Conservation (phyloP, 2,888 invertebrate genomes). For the Rhagonycha fulva region DNA sequence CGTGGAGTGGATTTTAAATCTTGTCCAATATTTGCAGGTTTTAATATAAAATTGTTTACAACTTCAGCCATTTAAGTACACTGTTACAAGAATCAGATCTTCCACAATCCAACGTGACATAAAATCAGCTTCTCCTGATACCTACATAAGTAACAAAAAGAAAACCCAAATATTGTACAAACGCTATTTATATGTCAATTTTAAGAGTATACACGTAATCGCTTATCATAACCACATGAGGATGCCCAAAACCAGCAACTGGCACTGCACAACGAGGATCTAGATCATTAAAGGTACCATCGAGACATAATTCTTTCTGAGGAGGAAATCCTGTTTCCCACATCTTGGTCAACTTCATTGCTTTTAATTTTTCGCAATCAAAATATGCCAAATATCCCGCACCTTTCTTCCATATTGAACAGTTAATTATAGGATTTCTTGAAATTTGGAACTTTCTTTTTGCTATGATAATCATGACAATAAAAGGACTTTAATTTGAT, state of each 20-base stretch:
- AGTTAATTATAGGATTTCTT: conserved; percentile 5
- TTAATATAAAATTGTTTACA: too few species aligned
- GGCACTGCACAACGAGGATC: conserved; percentile 26
- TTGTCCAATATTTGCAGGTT: too few species aligned
- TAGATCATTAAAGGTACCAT: conserved; percentile 15
- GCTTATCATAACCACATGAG: conserved; percentile 31
- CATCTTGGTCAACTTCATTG: conserved; percentile 5
- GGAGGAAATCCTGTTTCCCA: conserved; percentile 29
- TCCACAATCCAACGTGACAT: too few species aligned
- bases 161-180: background rate
- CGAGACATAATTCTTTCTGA: background rate
- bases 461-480: conserved; percentile 4
- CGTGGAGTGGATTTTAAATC: too few species aligned
- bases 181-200: conserved; percentile 13
- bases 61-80: too few species aligned
- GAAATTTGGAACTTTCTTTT: conserved; percentile 1
- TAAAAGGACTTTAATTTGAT: background rate
- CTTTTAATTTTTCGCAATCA: conserved; percentile 11
- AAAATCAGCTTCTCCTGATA: background rate
- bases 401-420: conserved; percentile 7
- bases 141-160: background rate
- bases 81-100: too few species aligned
- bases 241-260: conserved; percentile 30
- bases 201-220: conserved; percentile 28
- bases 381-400: conserved; percentile 14